Evolutionary conservation across 2,888 invertebrate genomes (phyloP).

Genomic region (Alsophila aescularia): DNA sequence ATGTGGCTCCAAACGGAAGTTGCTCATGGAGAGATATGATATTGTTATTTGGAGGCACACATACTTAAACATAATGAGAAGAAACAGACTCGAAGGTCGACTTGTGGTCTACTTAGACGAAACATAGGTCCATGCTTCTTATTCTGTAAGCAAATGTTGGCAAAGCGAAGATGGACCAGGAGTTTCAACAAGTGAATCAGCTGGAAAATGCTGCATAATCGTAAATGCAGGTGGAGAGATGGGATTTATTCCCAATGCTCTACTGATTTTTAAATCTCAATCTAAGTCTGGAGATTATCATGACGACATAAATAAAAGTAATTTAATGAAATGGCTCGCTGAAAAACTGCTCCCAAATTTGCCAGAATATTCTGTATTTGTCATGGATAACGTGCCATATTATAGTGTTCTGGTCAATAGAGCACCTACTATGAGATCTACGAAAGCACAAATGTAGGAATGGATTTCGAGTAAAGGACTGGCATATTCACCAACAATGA

Average conservation of each 20-base stretch:
- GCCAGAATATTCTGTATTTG: no score
- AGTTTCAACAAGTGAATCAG: neutral
- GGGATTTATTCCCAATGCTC: constrained; percentile 22
- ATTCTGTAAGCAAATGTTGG: neutral
- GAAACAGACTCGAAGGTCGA: constrained; percentile 9
- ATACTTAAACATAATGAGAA: constrained; percentile 1
- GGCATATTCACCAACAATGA: constrained; percentile 7
- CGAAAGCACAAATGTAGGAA: constrained; percentile 3
- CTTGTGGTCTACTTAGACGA: constrained; percentile 15
- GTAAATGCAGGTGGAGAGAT: constrained; percentile 24
- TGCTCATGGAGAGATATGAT: constrained; percentile 17
- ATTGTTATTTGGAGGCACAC: constrained; percentile 15
- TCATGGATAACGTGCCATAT: constrained; percentile 21
- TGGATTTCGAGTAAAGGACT: constrained; percentile 5
- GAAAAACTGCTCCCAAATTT: no score
- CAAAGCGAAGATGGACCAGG: constrained; percentile 1
- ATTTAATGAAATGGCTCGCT: no score
- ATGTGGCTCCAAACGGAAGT: constrained; percentile 15
- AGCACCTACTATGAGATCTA: constrained; percentile 14
- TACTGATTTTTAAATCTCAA: constrained; percentile 26
- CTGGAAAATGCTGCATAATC: neutral
- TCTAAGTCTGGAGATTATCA: no score
- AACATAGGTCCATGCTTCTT: constrained; percentile 10
- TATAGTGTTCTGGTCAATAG: constrained; percentile 20
- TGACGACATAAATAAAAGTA: no score